phyloP scores from a whole-genome alignment of 2,113 vertebrate species.

The Tetrax tetrax region DNA sequence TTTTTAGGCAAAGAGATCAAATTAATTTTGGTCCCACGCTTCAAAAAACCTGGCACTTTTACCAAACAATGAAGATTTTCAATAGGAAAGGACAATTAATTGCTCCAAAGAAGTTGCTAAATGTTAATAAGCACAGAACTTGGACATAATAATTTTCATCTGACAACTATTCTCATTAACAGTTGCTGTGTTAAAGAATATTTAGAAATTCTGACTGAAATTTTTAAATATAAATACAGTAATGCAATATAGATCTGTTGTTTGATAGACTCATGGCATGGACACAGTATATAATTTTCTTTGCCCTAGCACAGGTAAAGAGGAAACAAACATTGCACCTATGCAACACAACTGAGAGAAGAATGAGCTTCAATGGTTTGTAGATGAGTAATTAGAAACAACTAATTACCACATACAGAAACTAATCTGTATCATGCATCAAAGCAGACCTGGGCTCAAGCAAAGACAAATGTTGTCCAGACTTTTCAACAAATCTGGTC shows the following conservation, averaged over 20 bases:
- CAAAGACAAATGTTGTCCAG: neutral
- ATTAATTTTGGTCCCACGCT: slow-evolving; percentile 13
- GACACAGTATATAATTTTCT: neutral
- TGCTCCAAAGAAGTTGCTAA: neutral
- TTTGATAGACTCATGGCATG: neutral
- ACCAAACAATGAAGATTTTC: slow-evolving; percentile 24
- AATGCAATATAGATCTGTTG: neutral
- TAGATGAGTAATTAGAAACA: neutral
- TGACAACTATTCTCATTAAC: neutral
- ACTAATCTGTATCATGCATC: neutral
- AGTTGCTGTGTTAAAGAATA: slow-evolving; percentile 6
- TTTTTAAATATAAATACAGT: neutral
- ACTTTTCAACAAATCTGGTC: neutral
- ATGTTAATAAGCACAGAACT: slow-evolving; percentile 39
- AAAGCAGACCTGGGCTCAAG: neutral
- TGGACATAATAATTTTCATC: slow-evolving; percentile 20
- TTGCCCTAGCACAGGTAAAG: neutral
- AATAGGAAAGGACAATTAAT: slow-evolving; percentile 30
- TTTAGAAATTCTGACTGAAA: slow-evolving; percentile 22
- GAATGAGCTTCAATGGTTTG: neutral
- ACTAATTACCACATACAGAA: neutral
- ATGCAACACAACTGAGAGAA: neutral
- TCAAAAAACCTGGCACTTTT: slow-evolving; percentile 41
- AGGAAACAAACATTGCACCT: neutral
- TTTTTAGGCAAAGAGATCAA: slow-evolving; percentile 23